Evolutionary conservation across 2,797 vertebrate species (phyloP), one percentile per base, ranked within the genome.

Genomic region (Erethizon dorsatum): DNA sequence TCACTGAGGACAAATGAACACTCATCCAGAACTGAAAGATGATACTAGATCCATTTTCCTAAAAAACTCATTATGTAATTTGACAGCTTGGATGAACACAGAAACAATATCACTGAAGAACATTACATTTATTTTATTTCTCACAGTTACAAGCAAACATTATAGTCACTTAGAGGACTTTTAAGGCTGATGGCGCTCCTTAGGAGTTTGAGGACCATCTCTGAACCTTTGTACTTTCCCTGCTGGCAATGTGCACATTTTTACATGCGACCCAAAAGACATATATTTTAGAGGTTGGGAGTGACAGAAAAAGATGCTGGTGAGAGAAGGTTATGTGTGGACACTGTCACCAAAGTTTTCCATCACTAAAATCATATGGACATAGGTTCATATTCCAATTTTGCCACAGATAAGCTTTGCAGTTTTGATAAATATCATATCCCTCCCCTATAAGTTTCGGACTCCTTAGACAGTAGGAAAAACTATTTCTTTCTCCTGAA

Each of bases 401-500:
- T 31, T 97, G 5, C 18, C 22, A 78, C 8, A 56, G 67, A 47
- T 5, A 78, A 88, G 0, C 0, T 54, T 3, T 54, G 28, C 50
- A 26, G 59, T 78, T 93, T 90, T 88, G 28, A 56, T 28, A n/a
- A 28, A 52, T 75, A 54, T 69, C 7, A 10, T 24, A 45, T 17
- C 3, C 4, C 13, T 33, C 67, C 17, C 26, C 82, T 45, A 78
- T 37, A 78, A 79, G 33, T 33, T 79, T 94, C 73, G 90, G 12
- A 69, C 28, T n/a, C 57, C 65, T 94, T 91, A 69, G 73, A 80
- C 18, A 84, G 57, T 17, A 90, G 22, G 63, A 90, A 41, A 26
- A 63, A 75, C 1, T 13, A 52, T 73, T 69, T 91, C 15, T 96
- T 71, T 89, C 14, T 95, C 65, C 47, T 85, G 52, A 88, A 14